Evolutionary conservation across 2,888 invertebrate genomes (phyloP).

Genomic region (Augiades crinisus): DNA sequence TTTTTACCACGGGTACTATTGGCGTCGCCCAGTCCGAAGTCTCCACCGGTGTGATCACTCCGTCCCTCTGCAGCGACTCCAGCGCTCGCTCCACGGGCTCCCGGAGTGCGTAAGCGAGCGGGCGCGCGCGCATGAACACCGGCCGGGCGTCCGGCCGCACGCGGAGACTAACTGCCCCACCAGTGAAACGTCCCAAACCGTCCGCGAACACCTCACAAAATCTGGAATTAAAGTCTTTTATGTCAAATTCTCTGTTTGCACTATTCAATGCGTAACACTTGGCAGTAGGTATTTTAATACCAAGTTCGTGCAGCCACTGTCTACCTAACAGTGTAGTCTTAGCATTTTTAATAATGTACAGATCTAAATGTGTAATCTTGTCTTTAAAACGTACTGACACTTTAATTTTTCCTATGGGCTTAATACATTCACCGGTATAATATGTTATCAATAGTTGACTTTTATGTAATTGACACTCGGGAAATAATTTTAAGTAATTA

Average conservation of each 20-base stretch:
- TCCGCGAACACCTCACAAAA: conserved; percentile 36
- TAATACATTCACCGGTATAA: conserved; percentile 2
- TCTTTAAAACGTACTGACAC: not conserved
- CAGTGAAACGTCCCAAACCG: conserved; percentile 31
- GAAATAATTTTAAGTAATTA: conserved; percentile 12
- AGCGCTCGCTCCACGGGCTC: conserved; percentile 33
- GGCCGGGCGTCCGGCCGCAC: not conserved
- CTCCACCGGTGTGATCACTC: conserved; percentile 34
- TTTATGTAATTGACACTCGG: conserved; percentile 28
- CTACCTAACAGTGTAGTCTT: conserved; percentile 25
- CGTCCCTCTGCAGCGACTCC: conserved; percentile 29
- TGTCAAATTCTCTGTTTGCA: too few relatives aligned
- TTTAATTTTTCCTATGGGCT: conserved; percentile 26
- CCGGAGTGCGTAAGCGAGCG: conserved; percentile 32
- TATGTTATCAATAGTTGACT: not conserved
- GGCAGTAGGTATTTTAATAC: conserved; percentile 15
- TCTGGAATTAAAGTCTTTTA: conserved; percentile 28
- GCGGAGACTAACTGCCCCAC: not conserved
- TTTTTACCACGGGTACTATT: conserved; percentile 36
- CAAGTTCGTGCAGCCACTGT: conserved; percentile 28
- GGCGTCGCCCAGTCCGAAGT: conserved; percentile 38
- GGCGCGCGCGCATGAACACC: conserved; percentile 19
- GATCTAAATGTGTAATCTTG: not conserved
- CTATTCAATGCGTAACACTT: too few relatives aligned
- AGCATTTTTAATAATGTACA: not conserved